Base-by-base conservation (phyloP, 2,113 vertebrate species). In the Indicator indicator region DNA sequence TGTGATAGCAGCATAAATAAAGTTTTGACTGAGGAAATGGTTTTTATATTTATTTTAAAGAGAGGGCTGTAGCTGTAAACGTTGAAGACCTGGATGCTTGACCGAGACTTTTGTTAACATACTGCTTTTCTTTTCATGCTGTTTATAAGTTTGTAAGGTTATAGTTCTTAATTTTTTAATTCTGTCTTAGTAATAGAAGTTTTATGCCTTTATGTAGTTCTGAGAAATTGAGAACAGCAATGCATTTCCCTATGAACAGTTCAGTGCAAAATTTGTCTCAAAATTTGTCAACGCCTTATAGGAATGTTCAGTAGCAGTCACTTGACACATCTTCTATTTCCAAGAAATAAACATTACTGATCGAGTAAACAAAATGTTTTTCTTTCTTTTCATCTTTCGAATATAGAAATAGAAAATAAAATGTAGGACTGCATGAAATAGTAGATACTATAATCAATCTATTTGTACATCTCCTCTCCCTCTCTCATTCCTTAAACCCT, bases 361-460 rank as follows among this genome's bases (percentile, higher is more conserved):
- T 26, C 3, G 2, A 58, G 50, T 84, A 89, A 87, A 86, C 63
- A 90, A 93, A 93, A 62, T 63, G 36, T 27, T 79, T 79, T 93
- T 58, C 58, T 91, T 86, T 70, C 42, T 26, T 86, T 88, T 76
- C 23, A 59, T 72, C 40, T 82, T 84, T 69, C 68, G 65, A 38
- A 18, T 76, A 67, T 42, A 64, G 54, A 91, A 91, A 81, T 32
- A 42, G 26, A 75, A 95, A 90, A 78, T 76, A 89, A 84, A 87
- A 72, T 42, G 30, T 56, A 86, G 48, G 30, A 46, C 48, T 81
- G 58, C 62, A 60, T 69, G 74, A 87, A 75, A 81, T 73, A 89
- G 42, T 75, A 87, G 67, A 27, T 95, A n/a, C 40, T 62, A 17
- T 63, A 91, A 95, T 91, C 80, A 87, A 91, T 94, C 71, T 91